Percentiles rank a stretch among this genome's conserved stretches.
phyloP scores from a whole-genome alignment of 2,113 vertebrate genomes.

The Maccullochella peelii region DNA sequence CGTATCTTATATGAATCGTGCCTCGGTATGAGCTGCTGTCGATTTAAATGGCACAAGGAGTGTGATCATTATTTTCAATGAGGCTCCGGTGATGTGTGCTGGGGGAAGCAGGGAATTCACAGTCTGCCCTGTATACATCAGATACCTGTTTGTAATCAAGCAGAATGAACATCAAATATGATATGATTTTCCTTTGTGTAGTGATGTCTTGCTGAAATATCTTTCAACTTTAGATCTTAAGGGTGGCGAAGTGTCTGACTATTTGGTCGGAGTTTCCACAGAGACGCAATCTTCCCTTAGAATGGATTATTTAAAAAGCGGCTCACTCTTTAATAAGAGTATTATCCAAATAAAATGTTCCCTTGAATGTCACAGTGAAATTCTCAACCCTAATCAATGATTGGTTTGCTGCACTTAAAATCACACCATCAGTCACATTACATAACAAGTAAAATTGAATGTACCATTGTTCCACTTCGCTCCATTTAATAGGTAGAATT shows the following conservation, averaged over 20 bases:
- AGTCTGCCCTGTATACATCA: constrained; percentile 32
- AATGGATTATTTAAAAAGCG: neutral
- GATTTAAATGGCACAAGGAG: constrained; percentile 40
- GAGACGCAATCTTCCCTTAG: neutral
- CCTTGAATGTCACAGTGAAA: neutral
- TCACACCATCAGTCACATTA: neutral
- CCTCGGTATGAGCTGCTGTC: constrained; percentile 28
- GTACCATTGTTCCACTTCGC: neutral
- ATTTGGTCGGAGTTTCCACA: neutral
- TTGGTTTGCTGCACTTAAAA: neutral
- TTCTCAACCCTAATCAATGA: neutral
- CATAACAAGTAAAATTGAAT: neutral
- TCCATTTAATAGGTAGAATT: constrained; percentile 2
- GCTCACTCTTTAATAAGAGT: neutral
- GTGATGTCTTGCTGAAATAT: neutral
- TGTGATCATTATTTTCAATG: constrained; percentile 50
- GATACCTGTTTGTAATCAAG: constrained; percentile 41
- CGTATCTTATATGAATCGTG: neutral
- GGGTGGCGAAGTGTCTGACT: neutral
- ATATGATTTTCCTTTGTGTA: constrained; percentile 4
- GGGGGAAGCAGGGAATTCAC: constrained; percentile 39
- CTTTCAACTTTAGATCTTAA: constrained; percentile 25
- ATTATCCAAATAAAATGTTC: neutral
- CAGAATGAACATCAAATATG: constrained; percentile 40
- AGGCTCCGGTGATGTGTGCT: constrained; percentile 35